phyloP scores from a whole-genome alignment of 2,797 vertebrate genomes.

The Enteromius fasciolatus region DNA sequence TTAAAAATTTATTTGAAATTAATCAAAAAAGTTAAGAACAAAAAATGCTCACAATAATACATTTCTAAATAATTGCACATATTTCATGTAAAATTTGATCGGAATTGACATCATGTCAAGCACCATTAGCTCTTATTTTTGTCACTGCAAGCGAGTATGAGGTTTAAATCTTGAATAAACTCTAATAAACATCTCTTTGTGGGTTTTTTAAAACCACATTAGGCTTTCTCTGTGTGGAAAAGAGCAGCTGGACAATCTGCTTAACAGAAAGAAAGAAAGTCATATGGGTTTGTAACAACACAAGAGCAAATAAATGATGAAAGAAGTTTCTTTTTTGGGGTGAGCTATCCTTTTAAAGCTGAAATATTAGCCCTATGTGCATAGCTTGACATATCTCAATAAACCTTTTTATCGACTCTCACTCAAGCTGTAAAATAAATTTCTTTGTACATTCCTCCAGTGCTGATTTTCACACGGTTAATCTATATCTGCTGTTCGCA shows the following conservation, averaged over 20 bases:
- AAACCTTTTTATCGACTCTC: constrained; percentile 27
- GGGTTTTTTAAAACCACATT: not conserved
- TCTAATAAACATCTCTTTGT: not conserved
- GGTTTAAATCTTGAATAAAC: not conserved
- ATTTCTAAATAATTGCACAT: too few species aligned
- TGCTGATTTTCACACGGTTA: constrained; percentile 46
- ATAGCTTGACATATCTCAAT: constrained; percentile 36
- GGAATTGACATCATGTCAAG: not conserved
- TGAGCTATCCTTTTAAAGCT: not conserved
- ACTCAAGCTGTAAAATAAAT: constrained; percentile 21
- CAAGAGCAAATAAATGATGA: too few species aligned
- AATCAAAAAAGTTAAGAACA: too few species aligned
- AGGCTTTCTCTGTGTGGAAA: not conserved
- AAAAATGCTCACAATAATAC: not conserved
- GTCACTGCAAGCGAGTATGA: not conserved
- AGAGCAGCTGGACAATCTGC: not conserved
- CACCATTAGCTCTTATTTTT: not conserved
- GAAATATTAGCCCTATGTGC: not conserved
- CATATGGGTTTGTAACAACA: too few species aligned
- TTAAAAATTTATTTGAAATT: too few species aligned
- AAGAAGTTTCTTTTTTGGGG: not conserved
- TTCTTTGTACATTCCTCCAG: constrained; percentile 24
- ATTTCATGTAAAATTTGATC: not conserved
- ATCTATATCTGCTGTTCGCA: constrained; percentile 49
- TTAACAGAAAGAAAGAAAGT: not conserved